Base-by-base conservation (phyloP, 2,113 vertebrate genomes). In the Malurus melanocephalus region DNA sequence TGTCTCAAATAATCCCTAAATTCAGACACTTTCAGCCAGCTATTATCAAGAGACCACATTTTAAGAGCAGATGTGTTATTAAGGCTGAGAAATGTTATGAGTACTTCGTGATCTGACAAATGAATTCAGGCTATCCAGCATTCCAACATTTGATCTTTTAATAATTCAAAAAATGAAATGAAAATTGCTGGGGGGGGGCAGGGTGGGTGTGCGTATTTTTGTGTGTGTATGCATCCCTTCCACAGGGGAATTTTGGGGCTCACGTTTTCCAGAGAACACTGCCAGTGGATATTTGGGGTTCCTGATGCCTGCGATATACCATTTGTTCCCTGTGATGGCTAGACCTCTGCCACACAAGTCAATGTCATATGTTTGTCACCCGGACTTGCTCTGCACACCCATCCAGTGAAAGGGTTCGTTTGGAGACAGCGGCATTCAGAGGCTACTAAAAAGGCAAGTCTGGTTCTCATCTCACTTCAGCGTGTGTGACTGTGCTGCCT, bases 1-100 rank as follows among this genome's bases (percentile, higher is more conserved):
- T 98, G 97, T 98, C 97, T 97, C 97, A 97, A 98, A 98, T 98
- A 98, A 97, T 98, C 97, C 97, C 97, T 97, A 97, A 97, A 98
- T 97, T 98, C 97, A 98, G 97, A 97, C 97, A 98, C 97, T 98
- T 98, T 97, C 96, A 97, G 97, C 97, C 97, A 98, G 96, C 96
- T 98, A 98, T 98, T 98, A 97, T 96, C 97, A 97, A 96, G 97
- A 98, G 97, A 98, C 97, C 96, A 96, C 97, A 98, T 98, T 98
- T 97, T 98, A 98, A 98, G 97, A 97, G 97, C 97, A 98, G 97
- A 98, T 98, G 97, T 98, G 97, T 98, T 97, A 98, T 97, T 97
- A 97, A 98, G 97, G 97, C 97, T 97, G 97, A 97, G 96, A 98
- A 98, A 98, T 97, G 97, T 97, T 98, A 97, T 97, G 97, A 97